phyloP scores from a whole-genome alignment of 2,888 invertebrate genomes.

The Tiliacea citrago region DNA sequence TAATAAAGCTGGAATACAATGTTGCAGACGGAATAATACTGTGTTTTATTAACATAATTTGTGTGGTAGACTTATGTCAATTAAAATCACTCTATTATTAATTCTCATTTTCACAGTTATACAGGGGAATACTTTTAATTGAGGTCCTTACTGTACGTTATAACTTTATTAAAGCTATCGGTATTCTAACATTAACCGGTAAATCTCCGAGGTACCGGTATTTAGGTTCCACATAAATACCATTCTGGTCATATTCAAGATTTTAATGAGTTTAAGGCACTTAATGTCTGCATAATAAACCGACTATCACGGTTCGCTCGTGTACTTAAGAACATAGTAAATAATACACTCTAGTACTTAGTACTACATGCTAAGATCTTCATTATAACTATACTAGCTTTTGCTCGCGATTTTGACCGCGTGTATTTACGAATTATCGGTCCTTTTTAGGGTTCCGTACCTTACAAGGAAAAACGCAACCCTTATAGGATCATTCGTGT shows the following conservation, averaged over 20 bases:
- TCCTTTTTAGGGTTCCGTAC: neutral
- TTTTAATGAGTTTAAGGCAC: conserved; percentile 53
- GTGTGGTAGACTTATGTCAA: neutral
- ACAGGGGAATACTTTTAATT: neutral
- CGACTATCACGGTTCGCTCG: conserved; percentile 32
- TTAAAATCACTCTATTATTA: neutral
- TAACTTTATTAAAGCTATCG: conserved; percentile 20
- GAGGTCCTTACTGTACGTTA: conserved; percentile 25
- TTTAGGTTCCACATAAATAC: conserved; percentile 49
- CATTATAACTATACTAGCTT: conserved; percentile 15
- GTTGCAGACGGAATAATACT: conserved; percentile 7
- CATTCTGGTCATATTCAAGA: conserved; percentile 38
- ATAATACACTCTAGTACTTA: conserved; percentile 36
- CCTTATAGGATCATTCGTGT: no score
- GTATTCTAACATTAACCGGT: conserved; percentile 34
- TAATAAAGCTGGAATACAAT: conserved; percentile 3
- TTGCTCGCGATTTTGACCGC: neutral
- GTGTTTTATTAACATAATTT: neutral
- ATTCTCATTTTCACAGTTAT: neutral
- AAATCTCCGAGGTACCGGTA: conserved; percentile 39
- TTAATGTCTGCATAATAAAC: conserved; percentile 57
- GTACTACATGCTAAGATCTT: conserved; percentile 3
- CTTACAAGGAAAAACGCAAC: neutral
- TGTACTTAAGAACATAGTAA: conserved; percentile 29
- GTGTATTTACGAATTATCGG: neutral